Evolutionary conservation across 1,140 invertebrate genomes (phyloP).

Genomic region (Drosophila yakuba): DNA sequence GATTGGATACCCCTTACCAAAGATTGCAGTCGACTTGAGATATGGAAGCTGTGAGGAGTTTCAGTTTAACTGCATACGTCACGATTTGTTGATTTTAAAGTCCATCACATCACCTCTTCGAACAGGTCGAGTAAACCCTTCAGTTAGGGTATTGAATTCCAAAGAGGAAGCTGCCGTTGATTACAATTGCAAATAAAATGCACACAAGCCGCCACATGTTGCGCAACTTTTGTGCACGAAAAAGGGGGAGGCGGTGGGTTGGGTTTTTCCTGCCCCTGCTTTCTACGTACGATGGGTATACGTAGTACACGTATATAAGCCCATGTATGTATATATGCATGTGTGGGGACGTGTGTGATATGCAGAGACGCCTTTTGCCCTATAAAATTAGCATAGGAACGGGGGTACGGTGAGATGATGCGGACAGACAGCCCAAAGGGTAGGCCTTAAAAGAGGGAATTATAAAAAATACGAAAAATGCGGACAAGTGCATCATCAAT

Average conservation of each 20-base stretch:
- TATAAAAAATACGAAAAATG: conserved; percentile 11
- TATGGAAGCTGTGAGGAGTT: too few species aligned
- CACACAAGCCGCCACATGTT: conserved; percentile 63
- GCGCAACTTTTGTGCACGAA: conserved; percentile 63
- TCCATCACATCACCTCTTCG: not conserved
- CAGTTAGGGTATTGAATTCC: conserved; percentile 15
- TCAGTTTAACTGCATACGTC: too few species aligned
- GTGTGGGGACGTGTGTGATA: conserved; percentile 7
- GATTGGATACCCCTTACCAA: conserved; percentile 3
- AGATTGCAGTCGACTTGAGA: too few species aligned
- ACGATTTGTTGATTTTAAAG: too few species aligned
- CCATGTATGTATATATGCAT: not conserved
- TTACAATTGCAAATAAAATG: conserved; percentile 78
- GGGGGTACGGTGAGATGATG: conserved; percentile 7
- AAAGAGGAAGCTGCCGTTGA: conserved; percentile 65
- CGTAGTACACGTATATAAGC: not conserved
- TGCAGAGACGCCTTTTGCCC: conserved; percentile 51
- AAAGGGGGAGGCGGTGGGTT: conserved; percentile 8
- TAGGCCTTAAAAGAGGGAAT: conserved; percentile 20
- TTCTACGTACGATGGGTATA: not conserved
- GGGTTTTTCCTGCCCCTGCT: conserved; percentile 14
- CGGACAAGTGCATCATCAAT: conserved; percentile 45
- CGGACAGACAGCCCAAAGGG: conserved; percentile 39
- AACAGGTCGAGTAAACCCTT: too few species aligned
- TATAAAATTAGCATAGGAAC: conserved; percentile 65